Conservation (phyloP, 2,797 vertebrate genomes). For the Sebastes jordani region DNA sequence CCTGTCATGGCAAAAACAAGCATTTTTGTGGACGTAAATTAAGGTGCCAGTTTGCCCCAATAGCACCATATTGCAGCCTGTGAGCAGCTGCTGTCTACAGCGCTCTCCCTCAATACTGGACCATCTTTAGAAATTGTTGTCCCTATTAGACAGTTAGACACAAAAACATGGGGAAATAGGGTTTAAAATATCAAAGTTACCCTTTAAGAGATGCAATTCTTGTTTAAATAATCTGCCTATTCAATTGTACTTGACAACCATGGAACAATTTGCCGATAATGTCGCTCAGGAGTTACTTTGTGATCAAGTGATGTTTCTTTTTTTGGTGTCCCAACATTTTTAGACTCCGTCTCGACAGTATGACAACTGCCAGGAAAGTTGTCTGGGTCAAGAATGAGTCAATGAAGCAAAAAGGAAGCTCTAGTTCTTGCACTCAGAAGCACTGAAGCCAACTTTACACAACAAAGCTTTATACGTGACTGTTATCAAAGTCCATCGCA, state of each 20-base stretch:
- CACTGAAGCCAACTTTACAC: background rate
- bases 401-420: background rate
- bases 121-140: too few relatives aligned
- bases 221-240: background rate
- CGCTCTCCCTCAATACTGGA: too few relatives aligned
- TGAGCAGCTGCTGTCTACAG: too few relatives aligned
- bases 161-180: too few relatives aligned
- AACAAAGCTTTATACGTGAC: background rate
- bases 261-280: background rate
- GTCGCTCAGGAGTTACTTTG: background rate
- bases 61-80: too few relatives aligned
- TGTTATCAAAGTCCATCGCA: background rate
- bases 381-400: background rate
- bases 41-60: too few relatives aligned
- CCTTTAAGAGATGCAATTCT: background rate
- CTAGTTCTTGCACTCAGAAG: background rate
- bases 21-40: too few relatives aligned
- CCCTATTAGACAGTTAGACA: too few relatives aligned
- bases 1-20: too few relatives aligned
- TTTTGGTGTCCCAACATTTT: background rate
- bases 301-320: background rate
- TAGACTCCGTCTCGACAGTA: background rate
- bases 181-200: too few relatives aligned
- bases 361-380: background rate
- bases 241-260: background rate